Base-by-base conservation (phyloP, 2,888 invertebrate species). In the Hesperia comma region DNA sequence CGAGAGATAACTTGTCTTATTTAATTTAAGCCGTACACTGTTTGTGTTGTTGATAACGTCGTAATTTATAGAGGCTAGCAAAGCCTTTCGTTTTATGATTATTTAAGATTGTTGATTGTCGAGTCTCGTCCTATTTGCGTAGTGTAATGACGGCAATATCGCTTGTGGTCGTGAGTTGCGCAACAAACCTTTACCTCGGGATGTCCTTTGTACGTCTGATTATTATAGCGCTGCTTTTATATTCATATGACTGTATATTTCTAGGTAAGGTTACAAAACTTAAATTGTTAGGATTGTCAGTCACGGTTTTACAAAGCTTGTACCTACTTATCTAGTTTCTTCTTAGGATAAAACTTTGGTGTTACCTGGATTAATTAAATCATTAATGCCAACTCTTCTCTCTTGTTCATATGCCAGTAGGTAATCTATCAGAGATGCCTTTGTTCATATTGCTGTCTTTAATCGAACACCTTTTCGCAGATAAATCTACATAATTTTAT, bases 1-100 rank as follows among this genome's bases (percentile, higher is more conserved):
- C 84, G 76, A 75, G 71, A 82, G 89, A 88, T 90, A 90, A 87
- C 83, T 81, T 77, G 82, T 82, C 71, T 81, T 90, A 90, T 90
- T 90, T 90, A 85, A 87, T 87, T 85, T 82, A 78, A 76, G 78
- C 77, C 80, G 81, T 84, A 81, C 83, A 75, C 75, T 86, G 88
- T 88, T 88, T 90, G 85, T 80, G 73, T 76, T 75, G 64, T 54
- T 69, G 75, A 91, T 91, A 90, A 84, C 77, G 76, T 68, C 68
- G 78, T 87, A 86, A 89, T 89, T 90, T 90, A 88, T 88, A 86
- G 83, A 85, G 88, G 87, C 83, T 82, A 86, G 87, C 81, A 84
- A 85, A 87, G 87, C 82, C 82, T 84, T 80, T 81, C 79, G 77
- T 76, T 88, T 87, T 88, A 88, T 83, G 83, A 86, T 86, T 84